Base-by-base conservation (phyloP, 2,113 vertebrate species). In the Ariopsis seemanni region DNA sequence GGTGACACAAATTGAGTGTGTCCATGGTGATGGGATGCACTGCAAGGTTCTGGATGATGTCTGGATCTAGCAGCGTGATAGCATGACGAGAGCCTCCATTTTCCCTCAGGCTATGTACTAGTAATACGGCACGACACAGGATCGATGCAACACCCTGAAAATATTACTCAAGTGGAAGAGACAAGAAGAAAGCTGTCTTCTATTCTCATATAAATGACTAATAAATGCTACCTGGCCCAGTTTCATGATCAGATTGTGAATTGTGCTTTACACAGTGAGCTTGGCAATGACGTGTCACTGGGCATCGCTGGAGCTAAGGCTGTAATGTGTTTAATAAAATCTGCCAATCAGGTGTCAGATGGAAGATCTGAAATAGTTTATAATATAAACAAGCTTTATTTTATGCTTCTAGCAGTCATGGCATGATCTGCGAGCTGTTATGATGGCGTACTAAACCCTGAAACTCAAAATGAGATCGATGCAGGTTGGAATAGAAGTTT, bases 1-100 rank as follows among this genome's bases (percentile, higher is more conserved):
- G 25, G 55, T 82, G 80, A 86, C 80, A 83, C 69, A 75, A 87
- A 83, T 83, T 65, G 63, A 87, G 78, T 34, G 81, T 87, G 86
- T 87, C 81, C 81, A 83, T 77, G 58, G 81, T 82, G 86, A 74
- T 48, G 18, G 77, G 42, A 48, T 77, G 80, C 58, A 52, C 71
- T n/a, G 10, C 20, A 60, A 27, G 55, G 15, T 83, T 87, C 69
- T 25, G n/a, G 42, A 77, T 10, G 69, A 1, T 62, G 79, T 82
- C 81, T 63, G 55, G 65, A 58, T 83, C 80, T 55, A 48, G 86
- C 67, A 74, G 55, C 20, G 5, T 34, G 50, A 62, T 42, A 42
- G 42, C 42, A 42, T 82, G 78, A 69, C 53, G 25, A 75, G 58
- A 60, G 85, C 20, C 63, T 81, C 22, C 52, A 34, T 67, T 65